Percentiles rank a stretch among this genome's conserved stretches.
Evolutionary conservation across 1,140 invertebrate genomes (phyloP).

Genomic region (Ditylenchus dipsaci): DNA sequence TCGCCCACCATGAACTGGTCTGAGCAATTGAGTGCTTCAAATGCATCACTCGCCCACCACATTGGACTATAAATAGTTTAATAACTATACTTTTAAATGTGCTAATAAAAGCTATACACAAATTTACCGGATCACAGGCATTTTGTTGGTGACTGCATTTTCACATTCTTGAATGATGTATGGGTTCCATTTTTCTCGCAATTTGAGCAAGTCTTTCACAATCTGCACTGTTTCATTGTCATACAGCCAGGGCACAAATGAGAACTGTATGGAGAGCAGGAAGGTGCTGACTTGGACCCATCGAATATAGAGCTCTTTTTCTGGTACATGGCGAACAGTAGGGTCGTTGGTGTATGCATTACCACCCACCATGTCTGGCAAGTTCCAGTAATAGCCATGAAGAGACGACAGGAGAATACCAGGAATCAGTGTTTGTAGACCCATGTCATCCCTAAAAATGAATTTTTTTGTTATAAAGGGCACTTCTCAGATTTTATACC

Average conservation of each 20-base stretch:
- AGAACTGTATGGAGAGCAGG: conserved; percentile 81
- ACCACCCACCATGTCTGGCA: conserved; percentile 90
- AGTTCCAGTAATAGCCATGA: conserved; percentile 75
- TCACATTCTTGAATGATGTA: conserved; percentile 64
- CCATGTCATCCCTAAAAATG: conserved; percentile 71
- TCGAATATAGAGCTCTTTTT: conserved; percentile 77
- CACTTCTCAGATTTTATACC: too few relatives aligned
- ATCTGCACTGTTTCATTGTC: conserved; percentile 69
- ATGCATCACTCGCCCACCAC: conserved; percentile 35
- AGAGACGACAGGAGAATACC: conserved; percentile 71
- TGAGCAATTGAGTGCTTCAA: conserved; percentile 26
- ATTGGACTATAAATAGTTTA: conserved; percentile 33
- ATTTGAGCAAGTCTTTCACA: conserved; percentile 66
- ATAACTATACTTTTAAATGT: background rate
- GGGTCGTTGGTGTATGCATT: conserved; percentile 65
- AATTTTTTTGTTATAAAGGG: too few relatives aligned
- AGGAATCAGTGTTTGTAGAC: conserved; percentile 77
- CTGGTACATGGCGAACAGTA: conserved; percentile 60
- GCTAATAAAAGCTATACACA: background rate
- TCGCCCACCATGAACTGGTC: conserved; percentile 60
- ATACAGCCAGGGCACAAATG: conserved; percentile 79
- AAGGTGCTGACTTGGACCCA: conserved; percentile 76
- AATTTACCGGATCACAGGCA: conserved; percentile 62
- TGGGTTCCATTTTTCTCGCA: conserved; percentile 69
- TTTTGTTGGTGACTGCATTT: conserved; percentile 70